Percentiles rank a stretch among this genome's conserved stretches.
phyloP scores from a whole-genome alignment of 2,113 vertebrate genomes.

The Girardinichthys multiradiatus region DNA sequence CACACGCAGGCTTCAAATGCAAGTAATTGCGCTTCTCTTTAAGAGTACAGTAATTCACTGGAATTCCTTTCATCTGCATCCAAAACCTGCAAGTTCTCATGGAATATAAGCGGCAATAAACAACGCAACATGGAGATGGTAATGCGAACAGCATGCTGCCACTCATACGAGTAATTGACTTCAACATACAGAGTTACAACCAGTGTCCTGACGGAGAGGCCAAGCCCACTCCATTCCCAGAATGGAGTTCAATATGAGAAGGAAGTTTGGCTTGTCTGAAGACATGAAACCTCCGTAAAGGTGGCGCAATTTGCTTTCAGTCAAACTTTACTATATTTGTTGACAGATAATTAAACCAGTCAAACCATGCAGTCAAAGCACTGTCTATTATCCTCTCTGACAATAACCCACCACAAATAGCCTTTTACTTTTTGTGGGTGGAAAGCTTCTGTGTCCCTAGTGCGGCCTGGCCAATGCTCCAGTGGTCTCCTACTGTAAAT shows the following conservation, averaged over 20 bases:
- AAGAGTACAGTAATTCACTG: conserved; percentile 45
- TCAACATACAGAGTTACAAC: conserved; percentile 62
- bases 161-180: conserved; percentile 67
- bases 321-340: neutral
- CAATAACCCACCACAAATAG: neutral
- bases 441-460: conserved; percentile 36
- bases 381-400: conserved; percentile 28
- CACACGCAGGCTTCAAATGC: conserved; percentile 44
- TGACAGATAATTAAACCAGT: neutral
- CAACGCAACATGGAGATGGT: conserved; percentile 56
- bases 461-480: conserved; percentile 43
- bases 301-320: neutral
- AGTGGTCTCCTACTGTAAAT: conserved; percentile 36
- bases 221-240: conserved; percentile 27
- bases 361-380: conserved; percentile 6
- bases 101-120: conserved; percentile 60
- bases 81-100: conserved; percentile 66
- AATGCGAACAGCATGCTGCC: conserved; percentile 73
- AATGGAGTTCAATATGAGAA: conserved; percentile 27
- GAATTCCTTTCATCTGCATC: conserved; percentile 63
- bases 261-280: conserved; percentile 1
- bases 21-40: conserved; percentile 49
- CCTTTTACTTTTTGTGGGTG: conserved; percentile 25
- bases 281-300: conserved; percentile 2
- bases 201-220: conserved; percentile 48